Evolutionary conservation across 2,113 vertebrate genomes (phyloP).

Genomic region (Butorides virescens): DNA sequence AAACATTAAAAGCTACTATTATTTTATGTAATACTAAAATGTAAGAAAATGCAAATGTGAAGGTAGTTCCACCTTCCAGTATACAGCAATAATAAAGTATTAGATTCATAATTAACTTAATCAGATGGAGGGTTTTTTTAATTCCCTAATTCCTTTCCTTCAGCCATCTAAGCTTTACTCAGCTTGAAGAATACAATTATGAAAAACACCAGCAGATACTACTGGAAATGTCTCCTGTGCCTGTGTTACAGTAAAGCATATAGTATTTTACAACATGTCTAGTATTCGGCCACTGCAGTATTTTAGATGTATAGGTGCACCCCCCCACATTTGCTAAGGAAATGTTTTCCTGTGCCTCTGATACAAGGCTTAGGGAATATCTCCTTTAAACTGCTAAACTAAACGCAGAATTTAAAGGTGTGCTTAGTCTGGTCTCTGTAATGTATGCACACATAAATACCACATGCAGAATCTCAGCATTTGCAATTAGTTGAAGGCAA

Average conservation of each 20-base stretch:
- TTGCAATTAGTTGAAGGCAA: slow-evolving; percentile 19
- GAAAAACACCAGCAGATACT: not conserved
- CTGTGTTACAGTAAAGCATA: not conserved
- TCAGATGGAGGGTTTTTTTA: slow-evolving; percentile 2
- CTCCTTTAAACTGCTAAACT: not conserved
- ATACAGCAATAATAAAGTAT: not conserved
- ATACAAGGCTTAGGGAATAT: not conserved
- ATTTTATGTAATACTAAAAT: slow-evolving; percentile 19
- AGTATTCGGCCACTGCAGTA: not conserved
- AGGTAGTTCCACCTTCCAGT: not conserved
- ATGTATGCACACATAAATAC: not conserved
- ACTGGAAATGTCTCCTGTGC: not conserved
- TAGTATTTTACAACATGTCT: not conserved
- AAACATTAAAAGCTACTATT: not conserved
- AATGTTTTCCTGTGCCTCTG: not conserved
- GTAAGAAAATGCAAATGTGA: slow-evolving; percentile 18
- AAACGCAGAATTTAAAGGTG: not conserved
- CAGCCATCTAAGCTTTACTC: not conserved
- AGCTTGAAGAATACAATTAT: not conserved
- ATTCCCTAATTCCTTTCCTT: slow-evolving; percentile 5
- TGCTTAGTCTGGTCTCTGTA: not conserved
- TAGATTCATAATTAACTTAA: slow-evolving; percentile 32
- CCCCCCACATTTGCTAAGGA: not conserved
- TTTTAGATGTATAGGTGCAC: not conserved
- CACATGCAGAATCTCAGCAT: slow-evolving; percentile 9